Conservation (phyloP, 2,113 vertebrate genomes). For the Hippolais icterina region DNA sequence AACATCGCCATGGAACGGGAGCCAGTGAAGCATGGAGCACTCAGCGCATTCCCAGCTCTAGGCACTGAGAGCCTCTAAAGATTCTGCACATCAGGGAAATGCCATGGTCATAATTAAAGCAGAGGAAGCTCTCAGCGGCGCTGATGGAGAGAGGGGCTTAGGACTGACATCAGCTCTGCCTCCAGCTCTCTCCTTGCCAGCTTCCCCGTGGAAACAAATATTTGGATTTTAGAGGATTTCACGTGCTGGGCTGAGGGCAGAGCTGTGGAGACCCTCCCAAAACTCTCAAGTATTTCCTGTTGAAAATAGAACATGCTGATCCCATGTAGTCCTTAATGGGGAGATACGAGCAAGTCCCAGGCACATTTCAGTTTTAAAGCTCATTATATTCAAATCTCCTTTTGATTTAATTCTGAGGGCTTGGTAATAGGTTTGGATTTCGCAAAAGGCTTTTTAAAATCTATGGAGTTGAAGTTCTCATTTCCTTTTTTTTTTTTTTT, state of each 20-base stretch:
- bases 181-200: background rate
- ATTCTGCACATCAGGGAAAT: conserved; percentile 3
- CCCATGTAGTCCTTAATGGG: background rate
- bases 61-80: conserved; percentile 3
- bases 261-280: background rate
- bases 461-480: background rate
- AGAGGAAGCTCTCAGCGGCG: background rate
- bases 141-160: background rate
- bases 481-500: background rate
- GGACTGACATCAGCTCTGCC: background rate
- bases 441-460: background rate
- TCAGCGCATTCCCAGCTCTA: background rate
- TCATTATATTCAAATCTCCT: background rate
- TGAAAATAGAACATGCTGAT: background rate
- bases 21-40: background rate
- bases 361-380: background rate
- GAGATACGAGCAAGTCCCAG: background rate
- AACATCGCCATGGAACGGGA: background rate
- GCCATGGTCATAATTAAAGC: background rate
- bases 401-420: background rate
- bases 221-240: background rate
- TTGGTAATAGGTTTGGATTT: background rate
- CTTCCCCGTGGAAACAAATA: background rate
- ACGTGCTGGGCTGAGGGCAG: background rate
- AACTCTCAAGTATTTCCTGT: background rate